A percentile compares a stretch with the other conserved stretches of the same genome.
Conservation (phyloP, 2,888 invertebrate species). For the Acanthoscelides obtectus region DNA sequence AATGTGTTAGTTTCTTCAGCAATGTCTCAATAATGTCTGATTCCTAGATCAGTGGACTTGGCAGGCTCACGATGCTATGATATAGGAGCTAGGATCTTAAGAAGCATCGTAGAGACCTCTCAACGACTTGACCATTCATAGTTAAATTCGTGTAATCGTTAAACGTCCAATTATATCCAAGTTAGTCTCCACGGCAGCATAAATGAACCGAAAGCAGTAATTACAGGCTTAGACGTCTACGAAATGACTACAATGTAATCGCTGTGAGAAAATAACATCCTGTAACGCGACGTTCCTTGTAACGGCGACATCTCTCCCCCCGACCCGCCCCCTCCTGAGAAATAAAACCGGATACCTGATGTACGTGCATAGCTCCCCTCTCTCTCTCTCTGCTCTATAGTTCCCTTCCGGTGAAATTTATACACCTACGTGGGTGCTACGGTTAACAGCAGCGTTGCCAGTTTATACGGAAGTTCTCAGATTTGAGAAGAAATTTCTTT, state of each 20-base stretch:
- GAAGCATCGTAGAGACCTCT: too few species aligned
- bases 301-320: background rate
- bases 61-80: too few species aligned
- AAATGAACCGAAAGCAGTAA: background rate
- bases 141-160: background rate
- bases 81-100: too few species aligned
- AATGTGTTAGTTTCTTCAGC: too few species aligned
- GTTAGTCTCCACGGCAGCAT: background rate
- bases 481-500: too few species aligned
- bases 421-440: background rate
- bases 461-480: background rate
- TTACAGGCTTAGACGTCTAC: background rate
- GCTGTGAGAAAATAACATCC: background rate
- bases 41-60: too few species aligned
- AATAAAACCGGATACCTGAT: background rate
- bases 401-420: conserved; percentile 1
- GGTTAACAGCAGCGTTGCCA: background rate
- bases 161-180: background rate
- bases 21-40: too few species aligned
- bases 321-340: background rate
- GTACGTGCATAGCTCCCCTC: background rate
- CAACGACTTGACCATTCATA: background rate
- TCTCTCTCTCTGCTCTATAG: background rate
- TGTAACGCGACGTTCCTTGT: background rate
- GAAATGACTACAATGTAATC: background rate